Evolutionary conservation across 1,140 invertebrate species (phyloP), one percentile per base, ranked within the genome.

Genomic region (Neodiprion virginianus): DNA sequence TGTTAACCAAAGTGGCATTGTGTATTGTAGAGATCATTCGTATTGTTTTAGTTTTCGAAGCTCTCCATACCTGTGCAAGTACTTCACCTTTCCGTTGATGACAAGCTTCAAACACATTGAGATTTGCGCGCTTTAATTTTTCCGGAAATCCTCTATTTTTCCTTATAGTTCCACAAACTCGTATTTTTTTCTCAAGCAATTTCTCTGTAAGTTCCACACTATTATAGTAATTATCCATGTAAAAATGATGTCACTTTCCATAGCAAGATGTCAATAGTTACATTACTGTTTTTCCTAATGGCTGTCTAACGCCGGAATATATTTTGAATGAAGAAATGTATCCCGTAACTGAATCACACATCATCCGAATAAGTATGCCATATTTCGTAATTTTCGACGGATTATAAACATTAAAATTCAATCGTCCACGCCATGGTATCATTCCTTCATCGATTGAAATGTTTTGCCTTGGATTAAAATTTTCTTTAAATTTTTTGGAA

Each of bases 201-300:
- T 28, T 10, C 74, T 76, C 50, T 14, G 66, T 21, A 69, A 66
- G 72, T 1, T 74, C 71, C 17, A 74, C 69, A 74, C n/a, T 74
- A 74, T 74, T 74, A 72, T 76, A 76, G 70, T 72, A 74, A 65
- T 74, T 76, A 48, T 72, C 50, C 61, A 74, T 74, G 53, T 74
- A 74, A 65, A 76, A 17, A 74, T 76, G 69, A 72, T 76, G 66
- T 23, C 74, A 75, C 65, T 72, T 68, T 68, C 72, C 65, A 68
- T 68, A 47, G 65, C 48, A 72, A 48, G 70, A 71, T 11, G 48
- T 68, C 69, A 75, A 66, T 72, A 71, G 69, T 68, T 4, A 67
- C 69, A 74, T 66, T 66, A 74, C 67, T 50, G 70, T 72, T 17
- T 72, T 50, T 61, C 72, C 74, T 48, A 75, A 75, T 75, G 67